These are phyloP conservation scores for Idaea dimidiata DNA, from an alignment of 2,888 invertebrate genomes.

Conservation along the genomic window DNA sequence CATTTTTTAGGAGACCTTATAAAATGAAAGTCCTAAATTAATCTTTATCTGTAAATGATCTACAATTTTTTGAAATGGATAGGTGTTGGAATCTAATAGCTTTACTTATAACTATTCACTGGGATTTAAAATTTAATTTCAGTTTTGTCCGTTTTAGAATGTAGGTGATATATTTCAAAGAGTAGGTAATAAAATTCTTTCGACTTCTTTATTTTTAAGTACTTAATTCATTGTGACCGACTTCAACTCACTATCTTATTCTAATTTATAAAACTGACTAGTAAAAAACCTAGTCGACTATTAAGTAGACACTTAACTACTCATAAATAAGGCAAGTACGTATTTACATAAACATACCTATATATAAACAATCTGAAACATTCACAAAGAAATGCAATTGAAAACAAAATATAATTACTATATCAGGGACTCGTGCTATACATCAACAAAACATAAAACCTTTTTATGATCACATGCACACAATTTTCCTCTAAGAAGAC, in stretches of 20 bases:
- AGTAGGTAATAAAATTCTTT: neutral
- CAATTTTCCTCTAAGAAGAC: slow-evolving; percentile 76
- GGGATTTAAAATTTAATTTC: neutral
- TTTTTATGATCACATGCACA: slow-evolving; percentile 67
- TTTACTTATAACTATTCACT: neutral
- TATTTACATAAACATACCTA: slow-evolving; percentile 69
- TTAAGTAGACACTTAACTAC: slow-evolving; percentile 57
- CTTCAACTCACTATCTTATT: slow-evolving; percentile 30
- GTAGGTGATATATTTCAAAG: neutral
- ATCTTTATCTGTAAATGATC: no score
- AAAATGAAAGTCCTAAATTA: no score
- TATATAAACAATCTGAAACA: slow-evolving; percentile 59
- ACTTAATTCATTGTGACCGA: slow-evolving; percentile 37
- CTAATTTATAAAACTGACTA: slow-evolving; percentile 61
- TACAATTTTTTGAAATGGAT: no score
- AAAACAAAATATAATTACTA: slow-evolving; percentile 49
- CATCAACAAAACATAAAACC: slow-evolving; percentile 64
- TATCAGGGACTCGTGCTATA: slow-evolving; percentile 54
- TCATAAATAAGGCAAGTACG: slow-evolving; percentile 69
- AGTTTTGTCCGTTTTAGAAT: neutral
- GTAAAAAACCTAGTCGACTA: slow-evolving; percentile 71
- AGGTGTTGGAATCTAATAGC: no score
- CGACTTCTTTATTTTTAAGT: slow-evolving; percentile 12
- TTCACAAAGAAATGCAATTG: slow-evolving; percentile 66
- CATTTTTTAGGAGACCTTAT: no score